phyloP scores from a whole-genome alignment of 2,113 vertebrate species.

The Oreochromis spilurus region DNA sequence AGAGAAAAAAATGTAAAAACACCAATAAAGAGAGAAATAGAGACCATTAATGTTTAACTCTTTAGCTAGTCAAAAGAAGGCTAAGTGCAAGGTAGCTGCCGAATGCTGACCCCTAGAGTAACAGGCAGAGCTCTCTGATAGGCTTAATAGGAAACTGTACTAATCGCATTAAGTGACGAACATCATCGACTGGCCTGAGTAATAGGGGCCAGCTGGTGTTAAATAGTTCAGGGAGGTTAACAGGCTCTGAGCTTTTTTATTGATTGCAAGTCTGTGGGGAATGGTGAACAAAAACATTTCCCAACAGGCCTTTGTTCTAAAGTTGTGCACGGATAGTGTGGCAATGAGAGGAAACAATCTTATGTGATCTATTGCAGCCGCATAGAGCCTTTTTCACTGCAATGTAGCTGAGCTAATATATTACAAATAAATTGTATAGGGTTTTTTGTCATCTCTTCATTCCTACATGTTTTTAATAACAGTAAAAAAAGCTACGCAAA shows the following conservation, averaged over 20 bases:
- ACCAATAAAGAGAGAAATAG: neutral
- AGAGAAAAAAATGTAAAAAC: neutral
- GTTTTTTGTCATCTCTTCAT: neutral
- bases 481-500: neutral
- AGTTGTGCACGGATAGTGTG: neutral
- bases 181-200: constrained; percentile 59
- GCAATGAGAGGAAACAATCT: neutral
- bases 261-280: constrained; percentile 55
- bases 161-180: constrained; percentile 69
- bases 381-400: neutral
- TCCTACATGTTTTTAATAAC: neutral
- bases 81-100: neutral
- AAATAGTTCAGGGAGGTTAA: constrained; percentile 69
- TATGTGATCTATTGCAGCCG: neutral
- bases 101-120: neutral
- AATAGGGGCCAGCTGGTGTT: constrained; percentile 56
- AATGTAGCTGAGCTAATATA: neutral
- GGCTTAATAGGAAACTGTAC: constrained; percentile 49
- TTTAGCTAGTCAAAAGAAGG: neutral
- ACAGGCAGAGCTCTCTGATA: constrained; percentile 27
- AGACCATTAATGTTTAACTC: constrained; percentile 14
- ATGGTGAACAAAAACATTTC: constrained; percentile 56
- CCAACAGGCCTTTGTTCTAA: constrained; percentile 26
- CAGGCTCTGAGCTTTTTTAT: constrained; percentile 62
- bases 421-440: neutral